Conservation (phyloP, 2,888 invertebrate species). For the Spialia ferax region DNA sequence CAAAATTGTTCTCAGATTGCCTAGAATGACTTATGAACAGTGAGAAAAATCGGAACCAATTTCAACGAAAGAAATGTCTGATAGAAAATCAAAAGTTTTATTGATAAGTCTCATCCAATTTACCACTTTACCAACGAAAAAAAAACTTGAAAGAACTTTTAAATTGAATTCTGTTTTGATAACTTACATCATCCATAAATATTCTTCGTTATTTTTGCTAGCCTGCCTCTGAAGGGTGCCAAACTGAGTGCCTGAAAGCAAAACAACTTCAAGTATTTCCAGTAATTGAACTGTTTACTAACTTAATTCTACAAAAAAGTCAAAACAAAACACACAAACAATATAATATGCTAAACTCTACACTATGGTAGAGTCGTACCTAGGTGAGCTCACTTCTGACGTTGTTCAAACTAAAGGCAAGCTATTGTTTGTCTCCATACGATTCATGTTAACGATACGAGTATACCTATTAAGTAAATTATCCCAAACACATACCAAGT, state of each 20-base stretch:
- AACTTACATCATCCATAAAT: constrained; percentile 83
- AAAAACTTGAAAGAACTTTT: constrained; percentile 9
- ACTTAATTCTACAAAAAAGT: neutral
- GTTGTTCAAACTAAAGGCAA: too few species aligned
- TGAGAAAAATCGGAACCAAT: neutral
- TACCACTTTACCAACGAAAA: neutral
- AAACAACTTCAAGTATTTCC: constrained; percentile 1
- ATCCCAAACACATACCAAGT: too few species aligned
- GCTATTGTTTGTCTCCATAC: too few species aligned
- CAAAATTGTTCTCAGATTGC: neutral
- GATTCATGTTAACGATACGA: too few species aligned
- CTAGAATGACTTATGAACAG: neutral
- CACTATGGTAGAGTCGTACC: neutral
- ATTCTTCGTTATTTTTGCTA: constrained; percentile 76
- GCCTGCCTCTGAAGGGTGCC: constrained; percentile 63
- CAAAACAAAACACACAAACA: neutral
- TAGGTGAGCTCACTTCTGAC: too few species aligned
- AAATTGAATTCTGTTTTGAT: constrained; percentile 14
- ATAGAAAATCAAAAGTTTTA: constrained; percentile 8
- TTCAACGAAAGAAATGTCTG: constrained; percentile 2
- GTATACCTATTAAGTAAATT: too few species aligned
- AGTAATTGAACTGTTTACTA: neutral
- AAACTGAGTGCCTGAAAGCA: constrained; percentile 64
- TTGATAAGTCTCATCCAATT: neutral
- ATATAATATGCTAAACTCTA: neutral